Percentiles rank a stretch among this genome's conserved stretches.
Evolutionary conservation across 2,888 invertebrate species (phyloP).

Genomic region (Ischnus inquisitorius): DNA sequence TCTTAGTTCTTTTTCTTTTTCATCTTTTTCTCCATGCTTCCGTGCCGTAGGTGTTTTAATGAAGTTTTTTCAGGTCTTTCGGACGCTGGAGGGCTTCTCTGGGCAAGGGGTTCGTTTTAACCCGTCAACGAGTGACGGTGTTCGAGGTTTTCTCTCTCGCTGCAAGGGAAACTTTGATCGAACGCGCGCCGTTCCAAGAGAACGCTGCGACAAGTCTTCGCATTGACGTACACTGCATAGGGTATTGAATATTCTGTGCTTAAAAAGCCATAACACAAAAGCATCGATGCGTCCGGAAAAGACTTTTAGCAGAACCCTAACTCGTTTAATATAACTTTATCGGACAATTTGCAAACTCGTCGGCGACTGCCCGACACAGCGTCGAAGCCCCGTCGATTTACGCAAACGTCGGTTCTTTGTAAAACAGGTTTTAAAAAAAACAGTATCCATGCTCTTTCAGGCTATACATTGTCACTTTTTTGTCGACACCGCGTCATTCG

Average conservation of each 20-base stretch:
- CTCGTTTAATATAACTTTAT: slow-evolving; percentile 20
- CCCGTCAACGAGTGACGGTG: background rate
- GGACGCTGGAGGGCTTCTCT: background rate
- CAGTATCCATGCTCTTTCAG: too few species aligned
- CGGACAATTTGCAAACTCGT: slow-evolving; percentile 5
- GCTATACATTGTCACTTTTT: too few species aligned
- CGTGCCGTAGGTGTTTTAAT: background rate
- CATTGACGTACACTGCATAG: too few species aligned
- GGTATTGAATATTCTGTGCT: too few species aligned
- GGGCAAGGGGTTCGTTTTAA: background rate
- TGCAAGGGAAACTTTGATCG: slow-evolving; percentile 42
- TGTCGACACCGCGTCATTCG: too few species aligned
- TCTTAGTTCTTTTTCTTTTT: background rate
- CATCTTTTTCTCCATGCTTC: background rate
- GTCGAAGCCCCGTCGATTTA: too few species aligned
- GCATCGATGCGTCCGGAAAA: background rate
- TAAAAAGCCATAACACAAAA: background rate
- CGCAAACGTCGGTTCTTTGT: too few species aligned
- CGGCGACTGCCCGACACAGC: too few species aligned
- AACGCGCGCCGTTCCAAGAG: background rate
- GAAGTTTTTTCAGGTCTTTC: background rate
- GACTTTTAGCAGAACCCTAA: slow-evolving; percentile 15
- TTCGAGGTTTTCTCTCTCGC: background rate
- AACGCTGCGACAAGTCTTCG: background rate
- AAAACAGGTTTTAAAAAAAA: too few species aligned